Base-by-base conservation (phyloP, 2,797 vertebrate genomes). In the Gouania willdenowi region DNA sequence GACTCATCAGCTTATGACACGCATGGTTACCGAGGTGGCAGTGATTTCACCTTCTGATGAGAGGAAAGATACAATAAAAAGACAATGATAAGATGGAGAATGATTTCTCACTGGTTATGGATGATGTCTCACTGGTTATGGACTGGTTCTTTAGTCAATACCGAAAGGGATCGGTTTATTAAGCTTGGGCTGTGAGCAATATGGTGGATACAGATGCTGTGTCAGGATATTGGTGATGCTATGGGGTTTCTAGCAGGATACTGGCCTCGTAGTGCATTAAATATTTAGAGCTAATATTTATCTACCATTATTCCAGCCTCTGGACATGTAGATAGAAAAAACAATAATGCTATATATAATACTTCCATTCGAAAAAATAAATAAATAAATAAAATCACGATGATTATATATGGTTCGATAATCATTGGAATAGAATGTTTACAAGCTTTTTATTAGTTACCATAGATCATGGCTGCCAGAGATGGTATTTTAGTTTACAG, bases 251-350 rank as follows among this genome's bases (percentile, higher is more conserved):
- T 48, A 44, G 18, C 44, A 44, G 36, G 41, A 47, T 33, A 26
- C 17, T 16, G 15, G 47, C 19, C 42, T 37, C 21, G 3, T 26
- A 48, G 21, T 44, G 41, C 33, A 69, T 68, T 49, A 49, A 62
- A 75, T 67, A 75, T 72, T 55, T 41, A 72, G 37, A 50, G 30
- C 20, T 48, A 24, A 32, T 58, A 58, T 51, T 50, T 44, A 52
- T 33, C 64, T 41, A 40, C 19, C 48, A 22, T 17, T 43, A 35
- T 61, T 62, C 51, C 15, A 37, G 26, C 32, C 33, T 14, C 32
- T 32, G 29, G 44, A 50, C 9, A 27, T 22, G 27, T 65, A 55
- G 36, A 49, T 12, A 50, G 12, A 55, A 26, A 26, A n/a, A 30
- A 35, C n/a, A n/a, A n/a, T n/a, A n/a, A n/a, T n/a, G n/a, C n/a